These are phyloP conservation scores for Urophycis tenuis DNA, from an alignment of 2,797 vertebrate genomes.

Conservation along the genomic window DNA sequence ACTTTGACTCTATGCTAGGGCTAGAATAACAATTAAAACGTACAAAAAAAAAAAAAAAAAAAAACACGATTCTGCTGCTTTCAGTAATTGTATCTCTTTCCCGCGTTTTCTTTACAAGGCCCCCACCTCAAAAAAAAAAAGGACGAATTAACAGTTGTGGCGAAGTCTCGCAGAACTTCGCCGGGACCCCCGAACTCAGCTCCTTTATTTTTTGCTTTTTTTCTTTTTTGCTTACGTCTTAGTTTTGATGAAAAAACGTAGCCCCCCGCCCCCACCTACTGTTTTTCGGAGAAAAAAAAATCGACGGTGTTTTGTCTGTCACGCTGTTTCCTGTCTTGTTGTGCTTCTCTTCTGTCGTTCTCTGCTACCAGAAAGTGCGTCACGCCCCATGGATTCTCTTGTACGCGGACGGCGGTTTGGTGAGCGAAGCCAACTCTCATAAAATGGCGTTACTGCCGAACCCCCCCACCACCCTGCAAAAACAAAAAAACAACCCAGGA, in stretches of 20 bases:
- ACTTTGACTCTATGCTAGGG: slow-evolving; percentile 61
- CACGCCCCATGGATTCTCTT: slow-evolving; percentile 33
- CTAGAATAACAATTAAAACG: slow-evolving; percentile 43
- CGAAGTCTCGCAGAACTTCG: slow-evolving; percentile 22
- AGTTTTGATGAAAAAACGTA: slow-evolving; percentile 46
- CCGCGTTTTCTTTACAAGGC: slow-evolving; percentile 44
- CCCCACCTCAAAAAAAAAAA: slow-evolving; percentile 21
- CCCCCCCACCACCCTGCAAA: too few relatives aligned
- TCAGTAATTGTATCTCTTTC: slow-evolving; percentile 44
- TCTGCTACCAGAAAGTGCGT: slow-evolving; percentile 49
- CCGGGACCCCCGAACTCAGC: slow-evolving; percentile 32
- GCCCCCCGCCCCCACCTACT: slow-evolving; percentile 30
- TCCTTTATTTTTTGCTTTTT: slow-evolving; percentile 45
- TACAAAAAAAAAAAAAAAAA: background rate
- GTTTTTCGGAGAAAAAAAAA: slow-evolving; percentile 21
- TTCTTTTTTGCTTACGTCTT: slow-evolving; percentile 38
- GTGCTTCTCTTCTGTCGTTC: slow-evolving; percentile 18
- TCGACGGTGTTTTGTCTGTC: slow-evolving; percentile 42
- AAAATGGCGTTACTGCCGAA: slow-evolving; percentile 33
- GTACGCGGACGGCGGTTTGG: slow-evolving; percentile 25
- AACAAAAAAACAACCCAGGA: slow-evolving; percentile 26
- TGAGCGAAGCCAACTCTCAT: slow-evolving; percentile 40
- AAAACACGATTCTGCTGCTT: slow-evolving; percentile 35
- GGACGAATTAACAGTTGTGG: slow-evolving; percentile 12
- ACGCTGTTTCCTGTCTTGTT: slow-evolving; percentile 34